phyloP scores from a whole-genome alignment of 2,113 vertebrate species.

The Thamnaconus septentrionalis region DNA sequence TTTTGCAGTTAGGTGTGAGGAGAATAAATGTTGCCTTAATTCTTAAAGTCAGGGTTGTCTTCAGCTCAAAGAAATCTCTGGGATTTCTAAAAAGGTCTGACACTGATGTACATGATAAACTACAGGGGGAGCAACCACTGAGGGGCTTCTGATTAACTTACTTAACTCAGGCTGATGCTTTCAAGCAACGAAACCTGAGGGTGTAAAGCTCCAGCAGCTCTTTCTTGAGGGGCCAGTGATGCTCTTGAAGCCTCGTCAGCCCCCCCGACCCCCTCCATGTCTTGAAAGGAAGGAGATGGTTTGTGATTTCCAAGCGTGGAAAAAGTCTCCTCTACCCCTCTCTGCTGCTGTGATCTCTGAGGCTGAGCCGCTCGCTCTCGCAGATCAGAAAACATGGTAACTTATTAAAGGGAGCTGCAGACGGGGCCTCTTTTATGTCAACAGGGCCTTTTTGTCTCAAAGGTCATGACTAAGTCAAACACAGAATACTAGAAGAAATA shows the following conservation, averaged over 20 bases:
- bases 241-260: constrained; percentile 51
- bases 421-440: constrained; percentile 66
- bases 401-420: constrained; percentile 69
- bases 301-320: constrained; percentile 62
- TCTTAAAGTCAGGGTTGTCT: too few species aligned
- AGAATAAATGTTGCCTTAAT: too few species aligned
- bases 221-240: neutral
- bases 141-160: too few species aligned
- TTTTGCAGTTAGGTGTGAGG: too few species aligned
- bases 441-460: constrained; percentile 65
- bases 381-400: constrained; percentile 63
- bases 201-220: too few species aligned
- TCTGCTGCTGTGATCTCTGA: constrained; percentile 52
- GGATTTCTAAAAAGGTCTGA: too few species aligned
- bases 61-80: too few species aligned
- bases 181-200: too few species aligned
- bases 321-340: constrained; percentile 13
- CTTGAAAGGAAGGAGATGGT: constrained; percentile 40
- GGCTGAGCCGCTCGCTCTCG: constrained; percentile 40
- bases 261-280: constrained; percentile 38
- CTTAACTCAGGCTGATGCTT: too few species aligned
- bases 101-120: too few species aligned
- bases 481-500: constrained; percentile 34
- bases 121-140: too few species aligned
- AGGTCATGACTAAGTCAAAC: constrained; percentile 69